phyloP scores from a whole-genome alignment of 2,888 invertebrate genomes.

The Lycophotia porphyrea region DNA sequence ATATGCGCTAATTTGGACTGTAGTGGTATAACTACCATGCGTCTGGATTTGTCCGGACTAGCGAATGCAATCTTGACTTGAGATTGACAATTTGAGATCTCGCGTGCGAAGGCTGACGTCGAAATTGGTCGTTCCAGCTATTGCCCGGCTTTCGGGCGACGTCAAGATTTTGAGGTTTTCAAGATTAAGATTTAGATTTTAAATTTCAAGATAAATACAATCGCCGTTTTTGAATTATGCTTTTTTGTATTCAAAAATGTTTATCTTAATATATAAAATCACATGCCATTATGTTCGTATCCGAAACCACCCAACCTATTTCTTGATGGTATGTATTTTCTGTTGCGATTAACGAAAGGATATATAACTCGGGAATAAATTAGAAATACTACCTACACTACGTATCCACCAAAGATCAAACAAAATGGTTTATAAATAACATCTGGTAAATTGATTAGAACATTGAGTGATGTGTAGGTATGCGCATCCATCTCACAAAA shows the following conservation, averaged over 20 bases:
- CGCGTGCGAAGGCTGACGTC: background rate
- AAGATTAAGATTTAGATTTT: background rate
- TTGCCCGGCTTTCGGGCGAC: background rate
- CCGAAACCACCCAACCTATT: too few species aligned
- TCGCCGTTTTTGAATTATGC: too few species aligned
- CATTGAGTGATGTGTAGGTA: background rate
- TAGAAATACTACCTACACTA: background rate
- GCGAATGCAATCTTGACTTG: background rate
- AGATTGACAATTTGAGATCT: background rate
- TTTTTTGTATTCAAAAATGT: too few species aligned
- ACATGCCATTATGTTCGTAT: too few species aligned
- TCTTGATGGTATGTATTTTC: background rate
- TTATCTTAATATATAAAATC: too few species aligned
- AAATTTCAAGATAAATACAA: too few species aligned
- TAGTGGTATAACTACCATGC: background rate
- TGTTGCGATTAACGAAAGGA: background rate
- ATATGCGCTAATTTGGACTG: background rate
- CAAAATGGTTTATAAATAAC: background rate
- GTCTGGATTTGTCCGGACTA: background rate
- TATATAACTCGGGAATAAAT: background rate
- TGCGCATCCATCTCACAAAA: conserved; percentile 18
- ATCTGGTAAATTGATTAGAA: conserved; percentile 19
- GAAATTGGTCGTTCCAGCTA: background rate
- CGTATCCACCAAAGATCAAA: conserved; percentile 12
- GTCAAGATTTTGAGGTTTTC: background rate